Evolutionary conservation across 2,888 invertebrate genomes (phyloP).

Genomic region (Habrosyne pyritoides): DNA sequence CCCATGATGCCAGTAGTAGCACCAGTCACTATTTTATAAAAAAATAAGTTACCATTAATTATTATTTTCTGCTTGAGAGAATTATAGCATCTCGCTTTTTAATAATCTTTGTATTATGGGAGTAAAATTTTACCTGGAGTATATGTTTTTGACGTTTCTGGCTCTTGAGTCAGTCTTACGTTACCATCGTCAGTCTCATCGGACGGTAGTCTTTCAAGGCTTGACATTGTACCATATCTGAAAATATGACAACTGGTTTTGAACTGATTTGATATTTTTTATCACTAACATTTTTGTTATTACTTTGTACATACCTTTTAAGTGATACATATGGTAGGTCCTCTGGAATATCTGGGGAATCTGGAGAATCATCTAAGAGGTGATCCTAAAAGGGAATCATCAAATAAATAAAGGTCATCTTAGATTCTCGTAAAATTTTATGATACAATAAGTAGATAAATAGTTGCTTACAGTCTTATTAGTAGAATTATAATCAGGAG

Average conservation of each 20-base stretch:
- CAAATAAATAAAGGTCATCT: not conserved
- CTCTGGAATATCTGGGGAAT: conserved; percentile 87
- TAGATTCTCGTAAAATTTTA: not conserved
- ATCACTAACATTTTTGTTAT: conserved; percentile 10
- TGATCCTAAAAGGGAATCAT: conserved; percentile 61
- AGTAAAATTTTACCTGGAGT: conserved; percentile 50
- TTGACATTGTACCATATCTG: conserved; percentile 88
- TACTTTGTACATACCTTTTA: conserved; percentile 72
- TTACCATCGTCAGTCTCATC: conserved; percentile 85
- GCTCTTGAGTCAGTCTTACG: conserved; percentile 72
- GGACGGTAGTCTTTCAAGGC: conserved; percentile 87
- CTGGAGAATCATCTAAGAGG: conserved; percentile 86
- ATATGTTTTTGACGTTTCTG: conserved; percentile 59
- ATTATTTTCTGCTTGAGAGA: too few relatives aligned
- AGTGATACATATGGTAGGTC: conserved; percentile 89
- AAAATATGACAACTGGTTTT: too few relatives aligned
- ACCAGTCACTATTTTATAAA: conserved; percentile 54
- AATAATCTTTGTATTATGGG: too few relatives aligned
- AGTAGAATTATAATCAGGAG: conserved; percentile 84
- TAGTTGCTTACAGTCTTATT: conserved; percentile 74
- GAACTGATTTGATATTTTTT: too few relatives aligned
- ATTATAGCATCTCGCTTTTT: too few relatives aligned
- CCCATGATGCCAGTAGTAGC: conserved; percentile 84
- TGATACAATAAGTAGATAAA: not conserved
- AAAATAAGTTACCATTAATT: too few relatives aligned